A percentile compares a stretch with the other conserved stretches of the same genome.
phyloP scores from a whole-genome alignment of 2,888 invertebrate species.

The Caenorhabditis macrosperma region DNA sequence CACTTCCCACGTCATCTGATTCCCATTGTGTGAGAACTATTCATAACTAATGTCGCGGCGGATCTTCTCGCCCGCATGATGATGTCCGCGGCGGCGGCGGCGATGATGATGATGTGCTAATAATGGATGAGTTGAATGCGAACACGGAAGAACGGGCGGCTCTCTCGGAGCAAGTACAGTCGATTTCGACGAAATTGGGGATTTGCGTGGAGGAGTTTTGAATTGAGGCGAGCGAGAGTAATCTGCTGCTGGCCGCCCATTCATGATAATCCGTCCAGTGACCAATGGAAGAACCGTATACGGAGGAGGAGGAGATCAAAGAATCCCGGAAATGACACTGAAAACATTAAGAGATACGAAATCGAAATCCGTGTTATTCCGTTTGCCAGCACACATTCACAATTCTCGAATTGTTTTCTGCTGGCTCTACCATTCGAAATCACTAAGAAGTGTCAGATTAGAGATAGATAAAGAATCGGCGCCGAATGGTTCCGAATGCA shows the following conservation, averaged over 20 bases:
- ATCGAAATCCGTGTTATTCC: not conserved
- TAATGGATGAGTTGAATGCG: slow-evolving; percentile 21
- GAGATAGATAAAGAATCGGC: not conserved
- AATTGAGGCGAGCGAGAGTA: not conserved
- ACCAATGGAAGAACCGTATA: not conserved
- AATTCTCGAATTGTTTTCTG: slow-evolving; percentile 18
- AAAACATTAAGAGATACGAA: not conserved
- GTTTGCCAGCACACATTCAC: not conserved
- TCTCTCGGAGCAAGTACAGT: slow-evolving; percentile 4
- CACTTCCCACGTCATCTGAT: slow-evolving; percentile 13
- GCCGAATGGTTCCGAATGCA: slow-evolving; percentile 11
- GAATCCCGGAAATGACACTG: not conserved
- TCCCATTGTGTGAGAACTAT: slow-evolving; percentile 30
- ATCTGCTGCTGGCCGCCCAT: not conserved
- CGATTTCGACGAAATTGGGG: not conserved
- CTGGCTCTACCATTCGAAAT: slow-evolving; percentile 16
- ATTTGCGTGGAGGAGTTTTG: not conserved
- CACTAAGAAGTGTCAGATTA: slow-evolving; percentile 12
- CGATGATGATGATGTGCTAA: slow-evolving; percentile 29
- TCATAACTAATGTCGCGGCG: slow-evolving; percentile 24
- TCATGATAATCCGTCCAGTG: slow-evolving; percentile 1
- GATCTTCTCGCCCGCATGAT: not conserved
- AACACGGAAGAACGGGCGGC: slow-evolving; percentile 10
- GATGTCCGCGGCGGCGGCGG: slow-evolving; percentile 7
- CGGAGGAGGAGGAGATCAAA: not conserved